Evolutionary conservation across 1,140 invertebrate species (phyloP), one percentile per base, ranked within the genome.

Genomic region (Diuraphis noxia): DNA sequence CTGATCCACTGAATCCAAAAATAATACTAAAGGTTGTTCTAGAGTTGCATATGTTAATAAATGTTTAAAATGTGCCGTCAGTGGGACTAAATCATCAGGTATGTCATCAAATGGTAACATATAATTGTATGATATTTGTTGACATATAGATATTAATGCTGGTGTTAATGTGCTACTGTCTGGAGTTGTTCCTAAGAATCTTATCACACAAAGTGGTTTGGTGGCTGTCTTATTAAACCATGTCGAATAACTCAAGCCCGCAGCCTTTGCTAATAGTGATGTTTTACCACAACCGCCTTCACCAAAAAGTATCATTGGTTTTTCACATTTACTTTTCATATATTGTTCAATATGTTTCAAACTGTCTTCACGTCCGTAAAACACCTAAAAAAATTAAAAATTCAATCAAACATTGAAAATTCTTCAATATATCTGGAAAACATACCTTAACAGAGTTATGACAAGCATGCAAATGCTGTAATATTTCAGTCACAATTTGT

Each of bases 241-340:
- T 49, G 95, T 95, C 38, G 94, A 95, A 43, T 94, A 94, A 23
- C 96, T 96, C 94, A 97, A 95, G 88, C 97, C 97, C 7, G 98
- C 98, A 92, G 97, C 97, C 95, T 99, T 99, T 8, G 99, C 97
- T 89, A 99, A 94, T 1, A 99, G 94, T 8, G 98, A 99, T 8
- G 98, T 99, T 94, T 99, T 99, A 2, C 99, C 99, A 93, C 98
- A 99, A 46, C 99, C 99, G 93, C 98, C 98, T 94, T 98, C 98
- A 4, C 99, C 99, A 94, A 98, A 98, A 92, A 99, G 95, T n/a
- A 99, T 97, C 91, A 99, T 94, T 25, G 98, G 98, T 93, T 98
- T 97, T 93, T 98, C 96, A 46, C 96, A 96, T 92, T 95, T 94
- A n/a, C 96, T 97, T 91, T 96, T 94, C 95, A 99, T 98, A 94